phyloP scores from a whole-genome alignment of 2,797 vertebrate genomes.

The Danio aesculapii region DNA sequence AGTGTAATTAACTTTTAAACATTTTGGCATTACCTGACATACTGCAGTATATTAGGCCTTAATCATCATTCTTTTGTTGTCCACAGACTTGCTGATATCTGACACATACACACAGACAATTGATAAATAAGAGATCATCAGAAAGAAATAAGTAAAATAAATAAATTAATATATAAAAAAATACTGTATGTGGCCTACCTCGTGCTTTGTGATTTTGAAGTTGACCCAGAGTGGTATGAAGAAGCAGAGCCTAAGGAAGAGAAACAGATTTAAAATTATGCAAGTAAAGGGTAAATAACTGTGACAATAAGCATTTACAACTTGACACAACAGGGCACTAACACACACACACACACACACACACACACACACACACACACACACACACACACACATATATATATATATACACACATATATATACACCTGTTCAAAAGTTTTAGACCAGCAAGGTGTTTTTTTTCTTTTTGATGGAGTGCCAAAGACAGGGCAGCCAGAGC shows the following conservation, averaged over 20 bases:
- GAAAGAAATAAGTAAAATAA: not conserved
- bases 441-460: no score
- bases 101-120: conserved; percentile 33
- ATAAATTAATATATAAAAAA: not conserved
- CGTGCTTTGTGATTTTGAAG: conserved; percentile 38
- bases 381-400: no score
- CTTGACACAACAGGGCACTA: not conserved
- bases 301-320: not conserved
- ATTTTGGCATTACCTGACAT: conserved; percentile 80
- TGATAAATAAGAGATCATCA: not conserved
- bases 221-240: conserved; percentile 40
- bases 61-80: conserved; percentile 77
- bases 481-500: no score
- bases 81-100: conserved; percentile 74
- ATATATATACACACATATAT: no score
- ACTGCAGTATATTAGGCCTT: conserved; percentile 80
- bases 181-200: conserved; percentile 24
- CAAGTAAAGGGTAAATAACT: not conserved
- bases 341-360: no score
- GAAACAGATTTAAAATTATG: not conserved
- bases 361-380: no score
- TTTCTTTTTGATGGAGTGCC: no score
- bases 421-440: no score
- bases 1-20: not conserved
- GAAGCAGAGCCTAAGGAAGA: conserved; percentile 42